phyloP scores from a whole-genome alignment of 1,140 invertebrate genomes.

The Atopsyche davidsoni region DNA sequence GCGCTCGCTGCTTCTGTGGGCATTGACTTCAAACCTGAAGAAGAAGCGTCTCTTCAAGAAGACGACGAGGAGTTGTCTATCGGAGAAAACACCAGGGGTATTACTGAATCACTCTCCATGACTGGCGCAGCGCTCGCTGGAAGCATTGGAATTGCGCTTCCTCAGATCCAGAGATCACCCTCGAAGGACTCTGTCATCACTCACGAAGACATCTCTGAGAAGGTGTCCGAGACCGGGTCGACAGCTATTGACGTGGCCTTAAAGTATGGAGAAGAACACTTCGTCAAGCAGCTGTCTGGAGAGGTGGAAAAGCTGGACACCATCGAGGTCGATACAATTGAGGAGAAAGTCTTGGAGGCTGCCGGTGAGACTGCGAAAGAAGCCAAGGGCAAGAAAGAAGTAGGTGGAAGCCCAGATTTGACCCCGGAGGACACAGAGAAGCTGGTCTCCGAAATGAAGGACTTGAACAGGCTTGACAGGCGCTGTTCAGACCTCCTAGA shows the following conservation, averaged over 20 bases:
- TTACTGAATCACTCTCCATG: too few relatives aligned
- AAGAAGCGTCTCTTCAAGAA: not conserved
- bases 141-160: too few relatives aligned
- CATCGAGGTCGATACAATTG: too few relatives aligned
- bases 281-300: not conserved
- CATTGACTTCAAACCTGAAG: constrained; percentile 21
- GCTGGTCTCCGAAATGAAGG: constrained; percentile 40
- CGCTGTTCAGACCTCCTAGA: constrained; percentile 47
- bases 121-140: too few relatives aligned
- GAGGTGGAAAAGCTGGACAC: constrained; percentile 1
- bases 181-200: too few relatives aligned
- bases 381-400: not conserved
- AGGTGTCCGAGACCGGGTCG: not conserved
- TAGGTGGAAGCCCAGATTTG: constrained; percentile 14
- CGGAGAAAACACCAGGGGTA: too few relatives aligned
- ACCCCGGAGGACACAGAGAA: constrained; percentile 33
- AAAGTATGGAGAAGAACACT: constrained; percentile 2
- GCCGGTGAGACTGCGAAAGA: not conserved
- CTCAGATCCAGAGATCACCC: too few relatives aligned
- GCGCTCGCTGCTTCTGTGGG: constrained; percentile 24
- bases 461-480: constrained; percentile 38
- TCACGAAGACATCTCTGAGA: not conserved
- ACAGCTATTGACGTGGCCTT: not conserved
- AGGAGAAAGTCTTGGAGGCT: not conserved
- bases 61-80: too few relatives aligned